Evolutionary conservation across 2,888 invertebrate species (phyloP).

Genomic region (Drosophila flavopinicola): DNA sequence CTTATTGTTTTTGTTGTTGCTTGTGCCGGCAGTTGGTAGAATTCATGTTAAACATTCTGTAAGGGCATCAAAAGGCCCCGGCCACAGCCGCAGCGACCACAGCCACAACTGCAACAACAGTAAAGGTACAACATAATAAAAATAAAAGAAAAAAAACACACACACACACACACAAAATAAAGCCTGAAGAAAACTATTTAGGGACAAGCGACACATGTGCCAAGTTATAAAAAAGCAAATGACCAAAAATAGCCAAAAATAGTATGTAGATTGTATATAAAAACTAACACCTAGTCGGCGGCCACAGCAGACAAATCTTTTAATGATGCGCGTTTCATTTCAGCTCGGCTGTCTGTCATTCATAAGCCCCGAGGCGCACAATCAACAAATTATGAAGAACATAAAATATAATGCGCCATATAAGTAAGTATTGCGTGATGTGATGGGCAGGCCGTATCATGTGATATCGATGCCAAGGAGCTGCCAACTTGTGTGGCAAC

Average conservation of each 20-base stretch:
- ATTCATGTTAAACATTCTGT: slow-evolving; percentile 64
- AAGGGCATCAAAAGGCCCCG: slow-evolving; percentile 54
- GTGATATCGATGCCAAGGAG: slow-evolving; percentile 23
- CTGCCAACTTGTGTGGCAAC: slow-evolving; percentile 39
- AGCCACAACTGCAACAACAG: slow-evolving; percentile 35
- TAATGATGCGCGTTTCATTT: slow-evolving; percentile 38
- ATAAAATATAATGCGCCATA: slow-evolving; percentile 48
- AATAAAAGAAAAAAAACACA: slow-evolving; percentile 14
- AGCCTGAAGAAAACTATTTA: slow-evolving; percentile 48
- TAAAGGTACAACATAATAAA: slow-evolving; percentile 28
- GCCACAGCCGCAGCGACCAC: slow-evolving; percentile 35
- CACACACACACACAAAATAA: slow-evolving; percentile 12
- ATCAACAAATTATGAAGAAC: slow-evolving; percentile 65
- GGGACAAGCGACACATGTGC: slow-evolving; percentile 65
- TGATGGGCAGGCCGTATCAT: slow-evolving; percentile 5
- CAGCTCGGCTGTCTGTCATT: slow-evolving; percentile 31
- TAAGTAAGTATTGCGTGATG: slow-evolving; percentile 19
- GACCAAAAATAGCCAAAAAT: slow-evolving; percentile 39
- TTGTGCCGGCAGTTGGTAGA: slow-evolving; percentile 55
- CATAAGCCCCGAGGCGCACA: slow-evolving; percentile 38
- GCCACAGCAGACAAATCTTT: slow-evolving; percentile 37
- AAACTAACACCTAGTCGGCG: slow-evolving; percentile 43
- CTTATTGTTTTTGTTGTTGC: slow-evolving; percentile 18
- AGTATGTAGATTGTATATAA: slow-evolving; percentile 38
- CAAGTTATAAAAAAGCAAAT: slow-evolving; percentile 58